Conservation (phyloP, 2,113 vertebrate genomes). For the Gobio gobio region DNA sequence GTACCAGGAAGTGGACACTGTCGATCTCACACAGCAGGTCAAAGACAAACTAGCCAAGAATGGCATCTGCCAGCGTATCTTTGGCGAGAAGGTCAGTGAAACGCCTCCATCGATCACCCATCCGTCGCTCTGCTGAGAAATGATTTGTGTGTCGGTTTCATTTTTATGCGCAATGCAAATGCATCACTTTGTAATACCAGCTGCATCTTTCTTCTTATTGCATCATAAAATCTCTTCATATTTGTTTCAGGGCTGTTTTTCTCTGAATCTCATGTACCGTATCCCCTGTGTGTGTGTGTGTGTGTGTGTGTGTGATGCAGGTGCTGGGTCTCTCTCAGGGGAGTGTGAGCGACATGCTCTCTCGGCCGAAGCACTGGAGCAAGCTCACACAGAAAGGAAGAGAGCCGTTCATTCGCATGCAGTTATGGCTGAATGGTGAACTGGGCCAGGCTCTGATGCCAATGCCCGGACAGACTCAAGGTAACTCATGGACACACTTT, state of each 20-base stretch:
- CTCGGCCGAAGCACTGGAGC: constrained; percentile 92
- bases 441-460: constrained; percentile 62
- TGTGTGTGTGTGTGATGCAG: constrained; percentile 67
- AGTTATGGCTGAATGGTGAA: constrained; percentile 91
- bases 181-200: constrained; percentile 36
- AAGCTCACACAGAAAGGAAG: constrained; percentile 93
- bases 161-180: constrained; percentile 43
- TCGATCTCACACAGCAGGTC: constrained; percentile 89
- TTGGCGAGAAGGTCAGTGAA: constrained; percentile 86
- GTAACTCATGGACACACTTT: neutral
- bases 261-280: constrained; percentile 33
- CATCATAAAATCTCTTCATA: constrained; percentile 42
- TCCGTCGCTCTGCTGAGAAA: neutral
- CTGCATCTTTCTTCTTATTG: constrained; percentile 38
- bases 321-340: constrained; percentile 91
- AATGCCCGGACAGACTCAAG: constrained; percentile 43
- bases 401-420: constrained; percentile 93
- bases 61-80: constrained; percentile 92
- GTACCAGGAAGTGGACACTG: constrained; percentile 93
- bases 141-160: neutral
- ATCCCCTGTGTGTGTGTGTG: constrained; percentile 21
- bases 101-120: neutral
- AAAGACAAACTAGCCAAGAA: constrained; percentile 94
- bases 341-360: constrained; percentile 93
- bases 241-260: constrained; percentile 40